Evolutionary conservation across 2,113 vertebrate genomes (phyloP), one percentile per base, ranked within the genome.

Genomic region (Caloenas nicobarica): DNA sequence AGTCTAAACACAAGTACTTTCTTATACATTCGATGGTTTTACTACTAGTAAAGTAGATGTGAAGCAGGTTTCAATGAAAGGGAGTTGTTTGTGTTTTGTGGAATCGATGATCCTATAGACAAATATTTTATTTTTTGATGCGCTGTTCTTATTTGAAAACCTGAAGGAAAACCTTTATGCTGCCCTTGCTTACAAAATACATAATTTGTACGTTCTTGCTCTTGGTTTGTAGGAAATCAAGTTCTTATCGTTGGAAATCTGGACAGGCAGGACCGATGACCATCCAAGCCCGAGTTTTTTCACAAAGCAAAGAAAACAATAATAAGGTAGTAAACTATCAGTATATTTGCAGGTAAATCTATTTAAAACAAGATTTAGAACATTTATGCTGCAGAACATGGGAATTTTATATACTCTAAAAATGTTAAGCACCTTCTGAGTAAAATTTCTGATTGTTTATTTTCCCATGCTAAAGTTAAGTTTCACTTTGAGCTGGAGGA

Each of bases 171-270:
- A n/a, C 3, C 1, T 61, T 33, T 11, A 5, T 48, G 11, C 3
- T 76, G 16, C 14, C 71, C 8, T 57, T 70, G 53, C 83, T 95
- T 90, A 65, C 57, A 91, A 65, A 44, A 95, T 48, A 34, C 12
- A 7, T 33, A 34, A 84, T 72, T 65, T 77, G 5, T 71, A 89
- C 91, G 18, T 36, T 93, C 54, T 81, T 86, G 10, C 84, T 92
- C 69, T 94, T 83, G 69, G 2, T 94, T 70, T 71, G 40, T 58
- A 99, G 98, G 97, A 98, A 96, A 88, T 97, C 97, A 73, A 98
- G 94, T 94, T 95, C 95, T 51, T 98, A 98, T 91, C 97, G 78
- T 1, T 99, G 99, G 99, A 98, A 96, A 90, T 99, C 98, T 94
- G 98, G 98, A 81, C 98, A 98, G 65, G 34, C 78, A 66, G 89